phyloP scores from a whole-genome alignment of 2,888 invertebrate species.

The Euplexia lucipara region DNA sequence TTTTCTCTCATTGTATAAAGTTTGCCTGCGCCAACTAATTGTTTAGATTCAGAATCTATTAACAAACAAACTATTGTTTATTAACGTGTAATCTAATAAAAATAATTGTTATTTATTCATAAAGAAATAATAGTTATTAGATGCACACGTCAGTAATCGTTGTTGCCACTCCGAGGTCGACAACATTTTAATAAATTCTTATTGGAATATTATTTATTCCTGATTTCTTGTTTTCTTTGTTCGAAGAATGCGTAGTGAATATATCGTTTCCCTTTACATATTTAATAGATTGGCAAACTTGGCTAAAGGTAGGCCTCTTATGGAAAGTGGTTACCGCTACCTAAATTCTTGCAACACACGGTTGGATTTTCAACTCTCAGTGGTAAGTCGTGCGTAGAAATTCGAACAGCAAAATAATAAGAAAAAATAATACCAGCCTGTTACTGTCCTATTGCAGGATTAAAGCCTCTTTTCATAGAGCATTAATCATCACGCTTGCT shows the following conservation, averaged over 20 bases:
- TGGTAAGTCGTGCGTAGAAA: too few relatives aligned
- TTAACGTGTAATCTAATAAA: too few relatives aligned
- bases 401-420: too few relatives aligned
- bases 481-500: too few relatives aligned
- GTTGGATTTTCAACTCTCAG: too few relatives aligned
- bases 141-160: constrained; percentile 8
- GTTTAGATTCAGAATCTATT: too few relatives aligned
- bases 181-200: constrained; percentile 44
- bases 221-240: constrained; percentile 33
- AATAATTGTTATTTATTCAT: neutral
- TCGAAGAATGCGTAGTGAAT: constrained; percentile 12
- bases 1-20: too few relatives aligned
- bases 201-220: constrained; percentile 16
- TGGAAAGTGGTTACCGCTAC: neutral
- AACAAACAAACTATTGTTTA: too few relatives aligned
- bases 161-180: constrained; percentile 20
- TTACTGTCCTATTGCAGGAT: too few relatives aligned
- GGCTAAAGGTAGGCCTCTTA: neutral
- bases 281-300: neutral
- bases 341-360: neutral
- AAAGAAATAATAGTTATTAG: neutral
- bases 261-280: neutral
- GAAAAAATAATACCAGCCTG: too few relatives aligned
- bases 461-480: too few relatives aligned
- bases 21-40: too few relatives aligned